A percentile compares a stretch with the other conserved stretches of the same genome.
Evolutionary conservation across 1,140 invertebrate species (phyloP).

Genomic region (Neuroterus valhalla): DNA sequence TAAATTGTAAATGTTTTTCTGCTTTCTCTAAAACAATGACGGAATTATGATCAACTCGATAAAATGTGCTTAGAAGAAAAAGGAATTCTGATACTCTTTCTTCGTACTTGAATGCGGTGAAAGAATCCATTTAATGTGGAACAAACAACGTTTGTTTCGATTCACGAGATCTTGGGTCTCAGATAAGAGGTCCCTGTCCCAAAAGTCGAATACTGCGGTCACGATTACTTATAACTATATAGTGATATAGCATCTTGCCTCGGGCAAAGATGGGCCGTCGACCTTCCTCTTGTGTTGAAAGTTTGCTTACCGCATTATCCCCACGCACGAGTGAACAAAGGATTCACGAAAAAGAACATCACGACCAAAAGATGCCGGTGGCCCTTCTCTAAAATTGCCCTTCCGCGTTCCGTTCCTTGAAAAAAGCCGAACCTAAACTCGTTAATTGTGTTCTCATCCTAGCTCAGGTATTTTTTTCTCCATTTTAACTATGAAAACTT

Average conservation of each 20-base stretch:
- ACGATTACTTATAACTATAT: not conserved
- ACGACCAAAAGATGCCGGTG: constrained; percentile 1
- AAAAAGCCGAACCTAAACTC: constrained; percentile 26
- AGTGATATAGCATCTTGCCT: constrained; percentile 17
- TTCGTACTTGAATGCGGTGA: not conserved
- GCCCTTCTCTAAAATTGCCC: constrained; percentile 28
- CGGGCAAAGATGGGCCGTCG: constrained; percentile 5
- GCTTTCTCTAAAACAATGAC: not conserved
- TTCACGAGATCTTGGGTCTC: not conserved
- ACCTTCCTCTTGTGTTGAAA: constrained; percentile 13
- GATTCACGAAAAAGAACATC: constrained; percentile 24
- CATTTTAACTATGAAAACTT: not conserved
- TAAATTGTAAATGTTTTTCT: not conserved
- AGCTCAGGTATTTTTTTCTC: not conserved
- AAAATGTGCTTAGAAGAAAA: not conserved
- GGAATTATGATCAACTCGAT: not conserved
- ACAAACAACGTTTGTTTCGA: constrained; percentile 25
- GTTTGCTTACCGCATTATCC: constrained; percentile 27
- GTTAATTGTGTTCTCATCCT: constrained; percentile 16
- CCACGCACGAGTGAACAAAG: constrained; percentile 29
- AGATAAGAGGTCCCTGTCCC: constrained; percentile 6
- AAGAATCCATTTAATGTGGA: constrained; percentile 17
- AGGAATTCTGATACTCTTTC: not conserved
- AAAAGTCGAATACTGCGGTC: not conserved
- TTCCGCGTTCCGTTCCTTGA: constrained; percentile 21